Conservation (phyloP, 2,888 invertebrate species). For the Troilus luridus region DNA sequence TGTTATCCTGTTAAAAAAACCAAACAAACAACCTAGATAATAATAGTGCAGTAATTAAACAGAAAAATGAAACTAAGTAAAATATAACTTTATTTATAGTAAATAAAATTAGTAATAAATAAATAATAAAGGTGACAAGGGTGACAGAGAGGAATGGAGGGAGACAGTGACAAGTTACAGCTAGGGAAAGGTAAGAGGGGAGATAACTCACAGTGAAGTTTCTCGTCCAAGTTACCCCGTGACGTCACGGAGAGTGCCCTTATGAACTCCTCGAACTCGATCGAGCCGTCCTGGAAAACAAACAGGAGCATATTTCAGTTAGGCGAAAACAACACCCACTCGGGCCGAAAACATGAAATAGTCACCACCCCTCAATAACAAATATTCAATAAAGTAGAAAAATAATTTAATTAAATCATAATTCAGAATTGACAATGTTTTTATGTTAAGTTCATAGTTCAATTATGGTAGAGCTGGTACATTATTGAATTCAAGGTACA, state of each 20-base stretch:
- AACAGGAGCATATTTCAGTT: slow-evolving; percentile 56
- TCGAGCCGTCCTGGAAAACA: slow-evolving; percentile 90
- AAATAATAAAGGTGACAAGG: not conserved
- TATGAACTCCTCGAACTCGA: slow-evolving; percentile 99
- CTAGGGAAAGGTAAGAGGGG: slow-evolving; percentile 45
- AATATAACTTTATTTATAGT: not conserved
- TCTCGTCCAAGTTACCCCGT: slow-evolving; percentile 97
- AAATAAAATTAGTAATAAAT: not conserved
- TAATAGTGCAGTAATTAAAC: no score
- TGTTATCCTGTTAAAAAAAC: no score
- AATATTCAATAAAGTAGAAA: not conserved
- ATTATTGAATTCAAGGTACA: no score
- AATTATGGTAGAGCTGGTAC: no score
- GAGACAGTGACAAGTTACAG: slow-evolving; percentile 23
- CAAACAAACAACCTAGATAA: no score
- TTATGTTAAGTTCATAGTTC: not conserved
- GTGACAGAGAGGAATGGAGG: not conserved
- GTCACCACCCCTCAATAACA: not conserved
- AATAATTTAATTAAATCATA: not conserved
- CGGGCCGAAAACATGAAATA: not conserved
- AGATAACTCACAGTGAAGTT: slow-evolving; percentile 86
- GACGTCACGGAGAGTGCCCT: slow-evolving; percentile 98
- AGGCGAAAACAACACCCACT: slow-evolving; percentile 36
- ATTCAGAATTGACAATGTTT: not conserved
- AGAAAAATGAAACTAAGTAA: no score